These are phyloP conservation scores for Dendronephthya gigantea DNA, from an alignment of 64 coral and sea anemone genomes.

Conservation along the genomic window DNA sequence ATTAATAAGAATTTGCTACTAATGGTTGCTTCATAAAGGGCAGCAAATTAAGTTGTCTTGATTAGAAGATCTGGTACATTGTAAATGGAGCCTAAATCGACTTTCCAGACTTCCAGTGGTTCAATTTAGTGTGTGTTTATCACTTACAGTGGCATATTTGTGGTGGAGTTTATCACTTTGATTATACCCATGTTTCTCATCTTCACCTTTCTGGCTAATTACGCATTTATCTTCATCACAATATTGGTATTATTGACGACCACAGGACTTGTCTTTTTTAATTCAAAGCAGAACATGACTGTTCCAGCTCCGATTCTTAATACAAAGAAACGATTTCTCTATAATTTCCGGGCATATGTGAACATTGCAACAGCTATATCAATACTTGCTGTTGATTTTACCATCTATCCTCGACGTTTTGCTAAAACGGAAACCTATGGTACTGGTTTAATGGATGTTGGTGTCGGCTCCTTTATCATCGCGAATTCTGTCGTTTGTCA, in stretches of 20 bases:
- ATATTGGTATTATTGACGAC: conserved; percentile 21
- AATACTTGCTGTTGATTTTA: conserved; percentile 92
- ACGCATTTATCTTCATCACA: conserved; percentile 16
- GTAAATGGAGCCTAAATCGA: too few relatives aligned
- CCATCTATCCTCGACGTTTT: conserved; percentile 66
- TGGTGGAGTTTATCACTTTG: conserved; percentile 49
- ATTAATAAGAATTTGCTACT: too few relatives aligned
- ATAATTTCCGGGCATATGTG: conserved; percentile 76
- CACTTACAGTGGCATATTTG: conserved; percentile 37
- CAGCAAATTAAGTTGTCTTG: too few relatives aligned
- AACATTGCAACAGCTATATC: conserved; percentile 64
- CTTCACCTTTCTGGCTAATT: conserved; percentile 58
- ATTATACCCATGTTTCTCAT: conserved; percentile 51
- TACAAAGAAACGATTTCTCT: conserved; percentile 47
- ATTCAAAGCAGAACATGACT: neutral
- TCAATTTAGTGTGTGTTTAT: neutral
- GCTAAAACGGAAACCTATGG: conserved; percentile 96
- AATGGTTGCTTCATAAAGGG: too few relatives aligned
- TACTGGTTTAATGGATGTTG: conserved; percentile 82
- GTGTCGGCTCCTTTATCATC: conserved; percentile 85
- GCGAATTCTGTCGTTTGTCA: conserved; percentile 85
- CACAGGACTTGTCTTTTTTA: neutral
- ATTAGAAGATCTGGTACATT: too few relatives aligned
- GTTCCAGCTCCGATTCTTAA: neutral
- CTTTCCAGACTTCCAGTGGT: too few relatives aligned